Conservation (phyloP, 2,113 vertebrate genomes). For the Haemorhous mexicanus region DNA sequence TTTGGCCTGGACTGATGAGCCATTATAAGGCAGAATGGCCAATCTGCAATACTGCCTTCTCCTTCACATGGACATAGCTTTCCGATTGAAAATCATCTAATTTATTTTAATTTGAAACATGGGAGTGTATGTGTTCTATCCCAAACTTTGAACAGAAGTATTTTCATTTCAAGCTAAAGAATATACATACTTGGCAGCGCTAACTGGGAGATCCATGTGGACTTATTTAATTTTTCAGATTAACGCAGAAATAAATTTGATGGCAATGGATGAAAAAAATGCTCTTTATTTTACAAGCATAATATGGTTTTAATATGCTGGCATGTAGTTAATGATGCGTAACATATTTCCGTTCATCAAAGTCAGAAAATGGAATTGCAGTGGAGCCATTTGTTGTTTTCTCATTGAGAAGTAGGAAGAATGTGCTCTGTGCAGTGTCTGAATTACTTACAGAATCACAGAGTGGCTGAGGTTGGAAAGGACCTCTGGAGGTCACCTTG, state of each 20-base stretch:
- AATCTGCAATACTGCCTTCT: background rate
- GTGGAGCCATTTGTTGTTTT: background rate
- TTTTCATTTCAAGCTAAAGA: background rate
- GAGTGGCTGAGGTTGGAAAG: background rate
- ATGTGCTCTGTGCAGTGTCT: background rate
- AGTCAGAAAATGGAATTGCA: background rate
- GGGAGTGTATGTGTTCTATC: background rate
- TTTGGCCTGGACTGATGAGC: background rate
- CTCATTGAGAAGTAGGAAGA: background rate
- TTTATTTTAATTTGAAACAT: background rate
- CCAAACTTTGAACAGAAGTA: background rate
- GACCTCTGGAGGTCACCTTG: background rate
- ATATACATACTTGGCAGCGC: background rate
- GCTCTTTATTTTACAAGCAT: conserved; percentile 21
- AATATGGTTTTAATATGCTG: conserved; percentile 3
- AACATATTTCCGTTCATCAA: conserved; percentile 7
- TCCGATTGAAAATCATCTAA: background rate
- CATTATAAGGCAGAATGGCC: background rate
- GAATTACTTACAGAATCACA: background rate
- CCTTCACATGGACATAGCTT: background rate
- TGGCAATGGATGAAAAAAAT: background rate
- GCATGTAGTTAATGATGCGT: background rate
- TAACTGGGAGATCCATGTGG: background rate
- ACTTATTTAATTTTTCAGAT: conserved; percentile 7
- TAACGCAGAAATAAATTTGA: background rate